A percentile compares a stretch with the other conserved stretches of the same genome.
These are phyloP conservation scores for Setophaga coronata DNA, from an alignment of 2,113 vertebrate species.

Conservation along the genomic window DNA sequence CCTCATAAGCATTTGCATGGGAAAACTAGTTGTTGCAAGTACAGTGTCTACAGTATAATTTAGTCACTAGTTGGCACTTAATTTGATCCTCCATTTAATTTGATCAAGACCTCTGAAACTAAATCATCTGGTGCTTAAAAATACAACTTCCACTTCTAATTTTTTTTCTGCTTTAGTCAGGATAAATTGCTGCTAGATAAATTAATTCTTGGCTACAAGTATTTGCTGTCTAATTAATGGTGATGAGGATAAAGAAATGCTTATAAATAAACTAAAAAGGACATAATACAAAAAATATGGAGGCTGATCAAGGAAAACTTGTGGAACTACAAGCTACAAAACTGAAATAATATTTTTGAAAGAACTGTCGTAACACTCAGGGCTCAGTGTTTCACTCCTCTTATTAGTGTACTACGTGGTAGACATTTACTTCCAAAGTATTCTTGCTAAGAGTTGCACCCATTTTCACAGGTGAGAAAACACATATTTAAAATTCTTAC, in stretches of 20 bases:
- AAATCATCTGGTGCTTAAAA: conserved; percentile 41
- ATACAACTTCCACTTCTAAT: background rate
- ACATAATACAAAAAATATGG: background rate
- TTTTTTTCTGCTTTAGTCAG: conserved; percentile 16
- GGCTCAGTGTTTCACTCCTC: background rate
- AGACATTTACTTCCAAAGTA: background rate
- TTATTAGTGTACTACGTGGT: background rate
- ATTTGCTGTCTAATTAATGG: conserved; percentile 24
- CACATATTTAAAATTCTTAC: background rate
- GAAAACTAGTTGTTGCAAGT: background rate
- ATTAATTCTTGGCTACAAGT: conserved; percentile 34
- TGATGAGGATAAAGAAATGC: conserved; percentile 2
- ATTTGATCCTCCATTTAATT: conserved; percentile 56
- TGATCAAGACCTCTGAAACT: conserved; percentile 48
- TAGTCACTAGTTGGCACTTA: conserved; percentile 41
- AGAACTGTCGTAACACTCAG: background rate
- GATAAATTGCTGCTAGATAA: conserved; percentile 4
- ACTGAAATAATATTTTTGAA: background rate
- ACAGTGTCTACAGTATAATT: conserved; percentile 12
- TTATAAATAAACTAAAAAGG: conserved; percentile 20
- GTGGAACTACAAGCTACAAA: background rate
- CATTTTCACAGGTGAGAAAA: background rate
- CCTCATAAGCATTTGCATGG: conserved; percentile 3
- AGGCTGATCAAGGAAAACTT: background rate
- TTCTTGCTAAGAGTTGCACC: background rate